Evolutionary conservation across 2,888 invertebrate genomes (phyloP).

Genomic region (Blera fallax): DNA sequence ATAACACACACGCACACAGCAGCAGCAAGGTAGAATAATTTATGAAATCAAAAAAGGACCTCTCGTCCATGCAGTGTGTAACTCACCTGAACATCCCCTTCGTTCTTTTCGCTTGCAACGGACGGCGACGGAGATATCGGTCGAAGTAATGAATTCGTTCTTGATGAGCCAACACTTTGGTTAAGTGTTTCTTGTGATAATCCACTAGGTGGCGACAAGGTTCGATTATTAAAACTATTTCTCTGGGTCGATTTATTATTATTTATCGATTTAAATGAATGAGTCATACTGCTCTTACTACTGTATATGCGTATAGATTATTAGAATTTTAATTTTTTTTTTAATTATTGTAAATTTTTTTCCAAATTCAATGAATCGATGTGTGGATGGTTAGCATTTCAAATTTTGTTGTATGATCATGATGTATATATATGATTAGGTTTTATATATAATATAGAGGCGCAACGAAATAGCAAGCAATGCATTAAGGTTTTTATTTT

Average conservation of each 20-base stretch:
- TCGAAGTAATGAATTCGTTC: conserved; percentile 87
- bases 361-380: conserved; percentile 26
- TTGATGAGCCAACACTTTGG: conserved; percentile 84
- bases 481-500: conserved; percentile 31
- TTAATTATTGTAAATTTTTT: not conserved
- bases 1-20: conserved; percentile 28
- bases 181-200: conserved; percentile 85
- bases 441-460: conserved; percentile 7
- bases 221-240: conserved; percentile 77
- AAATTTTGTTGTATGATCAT: conserved; percentile 27
- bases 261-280: conserved; percentile 62
- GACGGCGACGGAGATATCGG: conserved; percentile 96
- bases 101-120: conserved; percentile 94
- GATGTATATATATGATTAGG: conserved; percentile 15
- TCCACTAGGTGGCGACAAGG: conserved; percentile 85
- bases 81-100: conserved; percentile 89
- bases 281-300: conserved; percentile 58
- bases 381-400: not conserved
- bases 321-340: too few relatives aligned
- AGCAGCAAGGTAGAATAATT: too few relatives aligned
- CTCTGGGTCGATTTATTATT: conserved; percentile 60
- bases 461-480: conserved; percentile 68
- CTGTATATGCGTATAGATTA: too few relatives aligned
- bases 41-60: too few relatives aligned
- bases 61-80: not conserved